Conservation (phyloP, 1,140 invertebrate genomes). For the Meteorus sp. region DNA sequence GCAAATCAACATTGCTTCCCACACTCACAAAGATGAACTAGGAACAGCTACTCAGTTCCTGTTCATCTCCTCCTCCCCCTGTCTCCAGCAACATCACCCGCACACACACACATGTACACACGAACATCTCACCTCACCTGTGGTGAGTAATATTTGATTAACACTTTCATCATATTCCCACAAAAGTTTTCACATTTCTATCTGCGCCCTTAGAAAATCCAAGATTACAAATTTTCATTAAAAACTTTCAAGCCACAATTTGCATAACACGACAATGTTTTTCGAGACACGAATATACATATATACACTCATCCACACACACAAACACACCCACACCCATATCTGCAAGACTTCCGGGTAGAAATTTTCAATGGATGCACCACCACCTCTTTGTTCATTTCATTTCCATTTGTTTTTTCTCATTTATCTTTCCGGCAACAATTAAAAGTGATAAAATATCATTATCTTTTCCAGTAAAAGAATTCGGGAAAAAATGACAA, state of each 20-base stretch:
- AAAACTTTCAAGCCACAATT: slow-evolving; percentile 42
- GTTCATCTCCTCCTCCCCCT: too few relatives aligned
- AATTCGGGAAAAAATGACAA: too few relatives aligned
- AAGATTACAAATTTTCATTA: slow-evolving; percentile 52
- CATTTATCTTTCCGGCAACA: too few relatives aligned
- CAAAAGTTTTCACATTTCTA: slow-evolving; percentile 28
- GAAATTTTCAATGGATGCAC: neutral
- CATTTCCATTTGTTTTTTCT: too few relatives aligned
- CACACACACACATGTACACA: neutral
- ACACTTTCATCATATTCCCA: slow-evolving; percentile 41
- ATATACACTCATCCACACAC: neutral
- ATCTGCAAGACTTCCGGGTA: neutral
- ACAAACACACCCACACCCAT: neutral
- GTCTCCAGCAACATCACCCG: too few relatives aligned
- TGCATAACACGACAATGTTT: slow-evolving; percentile 36
- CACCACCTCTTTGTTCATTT: neutral
- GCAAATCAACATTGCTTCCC: slow-evolving; percentile 31
- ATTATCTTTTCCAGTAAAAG: too few relatives aligned
- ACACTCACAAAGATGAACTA: neutral
- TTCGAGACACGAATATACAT: slow-evolving; percentile 5
- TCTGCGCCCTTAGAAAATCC: slow-evolving; percentile 33
- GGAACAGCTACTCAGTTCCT: too few relatives aligned
- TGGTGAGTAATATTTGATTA: slow-evolving; percentile 36
- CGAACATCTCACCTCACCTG: neutral
- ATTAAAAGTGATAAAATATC: too few relatives aligned